Evolutionary conservation across 2,113 vertebrate species (phyloP), one percentile per base, ranked within the genome.

Genomic region (Hemibagrus wyckioides): DNA sequence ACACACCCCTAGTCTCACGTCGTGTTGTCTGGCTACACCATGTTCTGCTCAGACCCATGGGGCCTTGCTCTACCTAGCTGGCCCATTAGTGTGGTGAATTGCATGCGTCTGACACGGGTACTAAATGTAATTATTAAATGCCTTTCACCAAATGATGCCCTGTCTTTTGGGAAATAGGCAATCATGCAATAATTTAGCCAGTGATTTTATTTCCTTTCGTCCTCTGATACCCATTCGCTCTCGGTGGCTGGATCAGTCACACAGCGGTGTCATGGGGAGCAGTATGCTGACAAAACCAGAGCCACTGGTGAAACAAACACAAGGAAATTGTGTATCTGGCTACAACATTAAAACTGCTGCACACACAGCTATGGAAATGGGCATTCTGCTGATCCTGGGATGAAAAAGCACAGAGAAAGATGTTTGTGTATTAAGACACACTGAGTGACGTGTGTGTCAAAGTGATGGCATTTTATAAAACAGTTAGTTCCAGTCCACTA

Each of bases 41-140:
- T 87, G 86, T 85, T 80, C 86, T 57, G 56, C 83, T 82, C 56
- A 87, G 67, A 82, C 88, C 88, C 88, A 81, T 83, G 82, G 67
- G 88, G 77, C 54, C 82, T 17, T 65, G 85, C 86, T 89, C 63
- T 87, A 84, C 85, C 86, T 89, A 67, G 86, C 86, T 67, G 77
- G 82, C 67, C 86, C 88, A 89, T 89, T 87, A 89, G 88, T 85
- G 86, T 63, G 94, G 95, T 95, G 96, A 97, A 97, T 96, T 96
- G 96, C 95, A 93, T 96, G 95, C 96, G 95, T 96, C 96, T 96
- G 96, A 97, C 95, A 97, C 71, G 92, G 86, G 95, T 93, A 96
- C 85, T 96, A 96, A 97, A 97, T 97, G 94, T 96, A 97, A 97
- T 97, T 97, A 97, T 96, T 97, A 95, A 95, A 96, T 96, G 96